A percentile compares a stretch with the other conserved stretches of the same genome.
Conservation (phyloP, 2,888 invertebrate species). For the Ptychoptera contaminata region DNA sequence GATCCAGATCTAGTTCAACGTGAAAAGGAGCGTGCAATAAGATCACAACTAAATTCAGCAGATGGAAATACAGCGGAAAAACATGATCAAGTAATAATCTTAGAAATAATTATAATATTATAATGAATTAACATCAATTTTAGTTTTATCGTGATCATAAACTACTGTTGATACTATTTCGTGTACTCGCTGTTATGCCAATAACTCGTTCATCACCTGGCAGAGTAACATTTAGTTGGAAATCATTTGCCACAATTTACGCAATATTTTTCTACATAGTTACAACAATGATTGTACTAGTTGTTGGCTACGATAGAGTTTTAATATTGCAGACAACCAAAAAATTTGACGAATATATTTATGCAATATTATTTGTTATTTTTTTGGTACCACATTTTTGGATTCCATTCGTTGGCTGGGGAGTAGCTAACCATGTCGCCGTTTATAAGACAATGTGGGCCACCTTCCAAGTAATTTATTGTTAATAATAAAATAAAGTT, state of each 20-base stretch:
- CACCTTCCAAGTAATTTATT: conserved; percentile 45
- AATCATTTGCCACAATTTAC: conserved; percentile 43
- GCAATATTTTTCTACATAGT: conserved; percentile 46
- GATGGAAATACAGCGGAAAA: conserved; percentile 43
- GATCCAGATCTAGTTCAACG: conserved; percentile 7
- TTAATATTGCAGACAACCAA: conserved; percentile 42
- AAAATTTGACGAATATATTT: conserved; percentile 53
- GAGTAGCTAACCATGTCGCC: conserved; percentile 49
- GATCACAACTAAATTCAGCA: conserved; percentile 36
- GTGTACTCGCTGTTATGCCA: conserved; percentile 50
- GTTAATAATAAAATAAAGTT: too few species aligned
- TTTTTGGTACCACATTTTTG: conserved; percentile 8
- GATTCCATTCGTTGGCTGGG: conserved; percentile 49
- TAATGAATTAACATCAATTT: background rate
- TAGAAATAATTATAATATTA: too few species aligned
- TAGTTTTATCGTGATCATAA: conserved; percentile 50
- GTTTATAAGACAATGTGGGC: conserved; percentile 55
- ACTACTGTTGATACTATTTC: conserved; percentile 41
- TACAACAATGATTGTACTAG: conserved; percentile 39
- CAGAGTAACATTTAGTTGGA: conserved; percentile 45
- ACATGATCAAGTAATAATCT: conserved; percentile 33
- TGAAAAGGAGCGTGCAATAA: conserved; percentile 19
- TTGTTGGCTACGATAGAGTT: conserved; percentile 45
- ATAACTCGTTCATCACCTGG: conserved; percentile 39
- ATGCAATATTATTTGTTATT: conserved; percentile 44